Evolutionary conservation across 2,113 vertebrate species (phyloP).

Genomic region (Pogonocichla stellata): DNA sequence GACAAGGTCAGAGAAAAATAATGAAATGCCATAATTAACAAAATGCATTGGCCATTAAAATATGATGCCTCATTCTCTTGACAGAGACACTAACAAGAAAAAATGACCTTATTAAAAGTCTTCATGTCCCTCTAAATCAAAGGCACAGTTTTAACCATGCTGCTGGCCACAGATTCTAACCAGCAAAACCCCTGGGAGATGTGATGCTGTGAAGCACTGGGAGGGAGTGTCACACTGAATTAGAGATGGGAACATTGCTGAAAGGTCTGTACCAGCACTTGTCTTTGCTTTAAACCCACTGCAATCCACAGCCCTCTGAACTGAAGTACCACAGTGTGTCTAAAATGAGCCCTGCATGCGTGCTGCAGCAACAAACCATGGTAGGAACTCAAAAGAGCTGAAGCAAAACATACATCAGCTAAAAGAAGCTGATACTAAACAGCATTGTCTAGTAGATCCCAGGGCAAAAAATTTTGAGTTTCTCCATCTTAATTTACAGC

Average conservation of each 20-base stretch:
- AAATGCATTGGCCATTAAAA: slow-evolving; percentile 61
- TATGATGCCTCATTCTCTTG: slow-evolving; percentile 20
- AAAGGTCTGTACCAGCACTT: not conserved
- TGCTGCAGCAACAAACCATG: accelerated
- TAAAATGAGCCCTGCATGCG: not conserved
- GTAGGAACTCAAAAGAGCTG: not conserved
- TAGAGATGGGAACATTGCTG: not conserved
- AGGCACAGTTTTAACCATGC: not conserved
- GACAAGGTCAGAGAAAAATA: slow-evolving; percentile 60
- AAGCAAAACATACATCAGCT: not conserved
- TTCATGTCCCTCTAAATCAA: slow-evolving; percentile 38
- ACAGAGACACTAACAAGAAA: slow-evolving; percentile 49
- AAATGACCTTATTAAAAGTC: slow-evolving; percentile 52
- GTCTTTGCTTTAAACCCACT: not conserved
- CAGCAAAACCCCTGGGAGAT: not conserved
- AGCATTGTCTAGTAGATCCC: not conserved
- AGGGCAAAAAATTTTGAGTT: not conserved
- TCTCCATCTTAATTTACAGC: not conserved
- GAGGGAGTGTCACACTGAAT: not conserved
- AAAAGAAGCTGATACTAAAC: not conserved
- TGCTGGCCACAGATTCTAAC: not conserved
- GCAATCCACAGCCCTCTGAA: not conserved
- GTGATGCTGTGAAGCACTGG: not conserved
- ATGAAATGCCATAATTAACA: slow-evolving; percentile 48
- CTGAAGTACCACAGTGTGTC: not conserved